Base-by-base conservation (phyloP, 2,113 vertebrate species). In the Heliornis fulica region DNA sequence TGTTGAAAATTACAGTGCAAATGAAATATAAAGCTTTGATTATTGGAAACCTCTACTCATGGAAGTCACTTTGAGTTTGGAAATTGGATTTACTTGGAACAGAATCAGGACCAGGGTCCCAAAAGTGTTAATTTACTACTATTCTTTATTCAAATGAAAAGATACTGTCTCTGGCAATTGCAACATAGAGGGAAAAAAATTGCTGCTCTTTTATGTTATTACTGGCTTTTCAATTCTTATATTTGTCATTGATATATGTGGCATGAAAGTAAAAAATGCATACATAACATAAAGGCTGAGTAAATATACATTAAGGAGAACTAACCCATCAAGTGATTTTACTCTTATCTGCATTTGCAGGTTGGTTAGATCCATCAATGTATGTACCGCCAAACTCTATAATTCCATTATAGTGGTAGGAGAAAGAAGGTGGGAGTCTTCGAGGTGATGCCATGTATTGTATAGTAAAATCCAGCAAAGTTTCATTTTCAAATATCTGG, bases 291-390 rank as follows among this genome's bases (percentile, higher is more conserved):
- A 98, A 97, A 98, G 97, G 96, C 97, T 96, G 98, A 82, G 98
- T 98, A 98, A 98, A 99, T 98, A 98, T 98, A 98, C 98, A 98
- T 98, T 97, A 97, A 97, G 96, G 93, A 97, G 98, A 98, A 97
- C 94, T 97, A 97, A 97, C 94, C 94, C 96, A 96, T 94, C 91
- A 93, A 95, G 96, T 97, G 98, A 98, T 98, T 98, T 96, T 94
- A 90, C 93, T 97, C 98, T 99, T 99, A 99, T 99, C 99, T 99
- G 98, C 98, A 98, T 98, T 98, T 97, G 98, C 99, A 99, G 99
- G 98, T 98, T 99, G 97, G 98, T 98, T 94, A 98, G 98, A 99
- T 99, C 98, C 98, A 99, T 99, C 99, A 99, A 96, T 97, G 98
- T 98, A 97, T 96, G 98, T 97, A 97, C 97, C 43, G 94, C 98